phyloP scores from a whole-genome alignment of 2,797 vertebrate genomes.

The Holocentrus rufus region DNA sequence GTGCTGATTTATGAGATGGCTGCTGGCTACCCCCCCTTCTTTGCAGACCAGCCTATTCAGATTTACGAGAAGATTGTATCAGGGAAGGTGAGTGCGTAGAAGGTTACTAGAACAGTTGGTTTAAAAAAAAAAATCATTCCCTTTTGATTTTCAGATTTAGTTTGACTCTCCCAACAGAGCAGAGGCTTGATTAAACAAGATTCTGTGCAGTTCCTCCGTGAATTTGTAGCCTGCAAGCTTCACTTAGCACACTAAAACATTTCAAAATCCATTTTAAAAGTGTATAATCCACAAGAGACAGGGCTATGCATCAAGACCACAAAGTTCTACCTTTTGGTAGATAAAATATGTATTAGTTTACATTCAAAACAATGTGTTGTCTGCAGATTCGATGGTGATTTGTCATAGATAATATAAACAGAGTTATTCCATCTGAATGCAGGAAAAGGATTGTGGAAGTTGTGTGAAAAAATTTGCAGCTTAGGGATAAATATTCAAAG shows the following conservation, averaged over 20 bases:
- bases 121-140: no score
- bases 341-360: not conserved
- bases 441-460: not conserved
- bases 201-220: not conserved
- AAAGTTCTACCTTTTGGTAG: not conserved
- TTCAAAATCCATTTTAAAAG: not conserved
- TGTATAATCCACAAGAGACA: not conserved
- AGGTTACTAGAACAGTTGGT: not conserved
- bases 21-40: conserved; percentile 96
- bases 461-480: not conserved
- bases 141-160: conserved; percentile 1
- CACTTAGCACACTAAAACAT: not conserved
- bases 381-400: not conserved
- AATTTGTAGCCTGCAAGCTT: not conserved
- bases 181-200: not conserved
- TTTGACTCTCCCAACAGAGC: not conserved
- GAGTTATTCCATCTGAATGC: not conserved
- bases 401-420: not conserved
- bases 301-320: not conserved
- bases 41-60: conserved; percentile 96
- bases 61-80: conserved; percentile 98
- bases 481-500: not conserved
- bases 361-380: not conserved
- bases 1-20: conserved; percentile 99
- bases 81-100: conserved; percentile 87